Base-by-base conservation (phyloP, 2,113 vertebrate species). In the Urocitellus parryii region DNA sequence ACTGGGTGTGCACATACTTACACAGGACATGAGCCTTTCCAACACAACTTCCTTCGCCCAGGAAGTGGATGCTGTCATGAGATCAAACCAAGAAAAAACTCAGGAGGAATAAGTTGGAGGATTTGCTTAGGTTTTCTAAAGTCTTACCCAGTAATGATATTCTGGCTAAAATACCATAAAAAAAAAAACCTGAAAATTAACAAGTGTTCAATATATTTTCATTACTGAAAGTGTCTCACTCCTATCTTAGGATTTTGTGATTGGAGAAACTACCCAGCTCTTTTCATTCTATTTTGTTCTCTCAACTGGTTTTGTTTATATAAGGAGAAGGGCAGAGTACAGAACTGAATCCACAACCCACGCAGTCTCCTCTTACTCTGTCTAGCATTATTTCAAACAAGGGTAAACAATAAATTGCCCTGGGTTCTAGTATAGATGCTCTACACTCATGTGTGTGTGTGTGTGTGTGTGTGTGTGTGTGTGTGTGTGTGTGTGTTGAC, bases 231-330 rank as follows among this genome's bases (percentile, higher is more conserved):
- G 22, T 1, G 1, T 2, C 37, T 92, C 42, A 34, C 20, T 22
- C 17, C 6, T 34, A 34, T 78, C 56, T n/a, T 22, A 20, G 37
- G 2, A 10, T 53, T 37, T n/a, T 58, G 34, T 61, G 56, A 2
- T 11, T 29, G 11, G 6, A 11, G 13, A 10, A 42, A 25, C 67
- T 12, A 37, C 8, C 4, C 0, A 1, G 51, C 39, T 25, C 0
- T 29, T 4, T 61, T 58, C 37, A 29, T 68, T 53, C 48, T 32
- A 16, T 10, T 32, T 24, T 20, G 17, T 12, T 39, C 17, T 67
- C 32, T 48, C 4, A 2, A 4, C 14, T 2, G 32, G 7, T 4
- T 70, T 63, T 5, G 27, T 72, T 27, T 74, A 29, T 32, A 2
- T 63, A 58, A 42, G 11, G 11, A 37, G 25, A 32, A 77, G 1